Conservation (phyloP, 2,888 invertebrate species). For the Amorpha juglandis region DNA sequence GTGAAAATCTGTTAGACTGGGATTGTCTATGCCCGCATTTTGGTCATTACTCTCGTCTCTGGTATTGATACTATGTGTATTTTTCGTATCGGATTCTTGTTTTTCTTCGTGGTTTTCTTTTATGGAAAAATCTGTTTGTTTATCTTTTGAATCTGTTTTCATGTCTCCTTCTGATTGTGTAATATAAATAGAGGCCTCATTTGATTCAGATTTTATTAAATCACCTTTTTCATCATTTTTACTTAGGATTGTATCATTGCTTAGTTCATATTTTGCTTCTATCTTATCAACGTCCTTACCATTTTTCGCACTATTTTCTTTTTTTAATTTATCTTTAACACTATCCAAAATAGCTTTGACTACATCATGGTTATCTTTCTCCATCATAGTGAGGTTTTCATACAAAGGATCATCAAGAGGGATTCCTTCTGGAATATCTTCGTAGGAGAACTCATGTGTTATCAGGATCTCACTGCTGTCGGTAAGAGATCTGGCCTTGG, state of each 20-base stretch:
- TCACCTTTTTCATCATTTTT: background rate
- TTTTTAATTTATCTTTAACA: constrained; percentile 14
- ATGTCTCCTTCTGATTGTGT: background rate
- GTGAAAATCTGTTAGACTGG: constrained; percentile 64
- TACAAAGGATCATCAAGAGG: constrained; percentile 73
- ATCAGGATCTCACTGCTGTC: constrained; percentile 66
- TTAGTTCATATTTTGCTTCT: background rate
- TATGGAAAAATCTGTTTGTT: background rate
- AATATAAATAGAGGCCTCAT: too few species aligned
- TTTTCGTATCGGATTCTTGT: background rate
- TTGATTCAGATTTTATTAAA: background rate
- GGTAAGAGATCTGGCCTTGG: constrained; percentile 60
- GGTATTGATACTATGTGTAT: constrained; percentile 33
- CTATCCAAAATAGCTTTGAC: constrained; percentile 2
- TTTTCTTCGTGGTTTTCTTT: constrained; percentile 18
- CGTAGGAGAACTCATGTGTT: constrained; percentile 66
- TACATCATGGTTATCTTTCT: constrained; percentile 33
- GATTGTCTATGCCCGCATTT: constrained; percentile 51
- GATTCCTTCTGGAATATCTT: constrained; percentile 73
- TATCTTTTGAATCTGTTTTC: background rate
- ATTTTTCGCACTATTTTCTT: constrained; percentile 24
- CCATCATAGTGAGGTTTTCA: constrained; percentile 58
- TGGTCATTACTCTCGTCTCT: constrained; percentile 32
- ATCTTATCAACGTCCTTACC: background rate
- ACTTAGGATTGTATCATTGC: background rate